Conservation (phyloP, 2,797 vertebrate genomes). For the Cynopterus sphinx region DNA sequence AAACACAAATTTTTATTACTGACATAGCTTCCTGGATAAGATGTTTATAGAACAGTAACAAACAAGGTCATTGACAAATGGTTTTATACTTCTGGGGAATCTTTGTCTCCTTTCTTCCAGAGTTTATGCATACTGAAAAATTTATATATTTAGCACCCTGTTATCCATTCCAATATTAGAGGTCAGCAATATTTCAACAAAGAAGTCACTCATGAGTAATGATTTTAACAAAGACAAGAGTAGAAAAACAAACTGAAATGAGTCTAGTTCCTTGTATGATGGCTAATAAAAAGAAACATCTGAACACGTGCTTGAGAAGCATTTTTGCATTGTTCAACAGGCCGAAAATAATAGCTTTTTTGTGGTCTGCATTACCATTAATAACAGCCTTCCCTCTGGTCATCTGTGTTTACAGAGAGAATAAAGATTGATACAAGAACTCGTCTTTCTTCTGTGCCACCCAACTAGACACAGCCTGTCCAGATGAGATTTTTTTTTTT, state of each 20-base stretch:
- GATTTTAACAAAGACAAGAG: constrained; percentile 75
- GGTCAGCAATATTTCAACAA: constrained; percentile 71
- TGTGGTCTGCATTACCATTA: background rate
- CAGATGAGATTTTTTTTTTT: background rate
- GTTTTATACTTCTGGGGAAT: constrained; percentile 64
- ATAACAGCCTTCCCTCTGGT: constrained; percentile 9
- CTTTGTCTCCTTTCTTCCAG: constrained; percentile 15
- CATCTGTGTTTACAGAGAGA: background rate
- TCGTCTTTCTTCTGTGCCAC: background rate
- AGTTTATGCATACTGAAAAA: constrained; percentile 76
- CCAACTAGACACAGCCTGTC: background rate
- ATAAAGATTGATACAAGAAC: background rate
- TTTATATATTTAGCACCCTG: constrained; percentile 75
- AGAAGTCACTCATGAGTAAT: constrained; percentile 72
- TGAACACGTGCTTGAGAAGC: constrained; percentile 55
- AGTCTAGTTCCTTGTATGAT: constrained; percentile 74
- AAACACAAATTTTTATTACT: constrained; percentile 71
- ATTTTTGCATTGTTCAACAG: constrained; percentile 57
- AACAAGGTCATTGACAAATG: constrained; percentile 79
- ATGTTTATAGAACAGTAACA: constrained; percentile 76
- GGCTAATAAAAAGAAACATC: constrained; percentile 66
- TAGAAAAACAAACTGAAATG: constrained; percentile 67
- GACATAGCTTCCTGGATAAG: constrained; percentile 68
- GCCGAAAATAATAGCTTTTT: background rate
- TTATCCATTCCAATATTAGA: constrained; percentile 68